Percentiles rank a stretch among this genome's conserved stretches.
Conservation (phyloP, 2,888 invertebrate species). For the Magallana nippona region DNA sequence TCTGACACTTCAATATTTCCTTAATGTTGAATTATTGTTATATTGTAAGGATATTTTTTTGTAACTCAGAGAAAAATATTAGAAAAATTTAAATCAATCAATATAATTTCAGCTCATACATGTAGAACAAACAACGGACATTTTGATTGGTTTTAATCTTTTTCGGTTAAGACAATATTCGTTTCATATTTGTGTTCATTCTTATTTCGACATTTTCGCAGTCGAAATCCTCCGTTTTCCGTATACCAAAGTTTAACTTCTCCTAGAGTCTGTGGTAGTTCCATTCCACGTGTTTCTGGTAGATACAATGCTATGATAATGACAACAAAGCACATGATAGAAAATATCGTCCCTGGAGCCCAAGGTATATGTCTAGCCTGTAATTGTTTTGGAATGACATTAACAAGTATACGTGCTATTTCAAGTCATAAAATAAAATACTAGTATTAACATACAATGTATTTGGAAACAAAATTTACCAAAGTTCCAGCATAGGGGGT, state of each 20-base stretch:
- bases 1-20: too few relatives aligned
- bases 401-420: too few relatives aligned
- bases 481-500: conserved; percentile 17
- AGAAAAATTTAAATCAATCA: too few relatives aligned
- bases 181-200: neutral
- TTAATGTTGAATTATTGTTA: too few relatives aligned
- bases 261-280: conserved; percentile 36
- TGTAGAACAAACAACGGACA: too few relatives aligned
- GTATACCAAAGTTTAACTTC: conserved; percentile 36
- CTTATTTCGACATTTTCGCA: neutral
- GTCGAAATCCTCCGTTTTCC: neutral
- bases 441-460: too few relatives aligned
- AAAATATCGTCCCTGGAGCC: conserved; percentile 31
- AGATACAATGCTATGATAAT: conserved; percentile 17
- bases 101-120: too few relatives aligned
- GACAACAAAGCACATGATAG: conserved; percentile 27
- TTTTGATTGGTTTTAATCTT: too few relatives aligned
- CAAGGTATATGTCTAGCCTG: conserved; percentile 17
- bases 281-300: conserved; percentile 39
- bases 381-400: neutral
- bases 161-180: neutral
- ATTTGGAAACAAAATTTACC: neutral
- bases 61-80: too few relatives aligned
- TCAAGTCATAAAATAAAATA: too few relatives aligned
- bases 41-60: too few relatives aligned